Evolutionary conservation across 1,140 invertebrate genomes (phyloP).

Genomic region (Lethocerus indicus): DNA sequence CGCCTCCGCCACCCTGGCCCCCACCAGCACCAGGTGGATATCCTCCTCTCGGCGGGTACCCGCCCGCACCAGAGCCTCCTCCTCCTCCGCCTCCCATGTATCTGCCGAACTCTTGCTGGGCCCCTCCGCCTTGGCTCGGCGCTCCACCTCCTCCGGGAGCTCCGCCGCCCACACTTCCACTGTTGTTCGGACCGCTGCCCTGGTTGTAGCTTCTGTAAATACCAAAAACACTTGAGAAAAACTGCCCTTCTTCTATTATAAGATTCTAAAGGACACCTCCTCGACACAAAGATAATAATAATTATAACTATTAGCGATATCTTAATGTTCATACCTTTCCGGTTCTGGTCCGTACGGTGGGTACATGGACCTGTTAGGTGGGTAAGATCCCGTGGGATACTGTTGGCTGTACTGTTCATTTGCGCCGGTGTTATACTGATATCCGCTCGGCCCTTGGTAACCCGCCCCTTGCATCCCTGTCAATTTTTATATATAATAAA

Average conservation of each 20-base stretch:
- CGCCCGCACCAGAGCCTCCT: constrained; percentile 6
- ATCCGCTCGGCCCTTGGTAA: constrained; percentile 34
- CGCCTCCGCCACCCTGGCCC: background rate
- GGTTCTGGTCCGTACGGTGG: constrained; percentile 54
- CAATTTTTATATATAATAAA: background rate
- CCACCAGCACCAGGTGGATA: constrained; percentile 11
- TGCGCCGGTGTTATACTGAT: constrained; percentile 28
- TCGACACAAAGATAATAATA: background rate
- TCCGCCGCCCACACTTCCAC: background rate
- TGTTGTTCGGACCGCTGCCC: background rate
- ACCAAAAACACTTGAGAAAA: background rate
- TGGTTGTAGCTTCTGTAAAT: background rate
- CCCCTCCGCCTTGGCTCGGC: background rate
- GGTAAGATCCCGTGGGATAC: constrained; percentile 16
- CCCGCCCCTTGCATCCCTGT: constrained; percentile 26
- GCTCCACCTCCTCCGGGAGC: no score
- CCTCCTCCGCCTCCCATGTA: constrained; percentile 10
- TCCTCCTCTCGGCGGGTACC: constrained; percentile 18
- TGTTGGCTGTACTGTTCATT: constrained; percentile 29
- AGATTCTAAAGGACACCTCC: no score
- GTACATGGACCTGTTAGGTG: constrained; percentile 42
- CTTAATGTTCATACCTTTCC: constrained; percentile 31
- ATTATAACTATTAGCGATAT: background rate
- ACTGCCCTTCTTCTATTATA: background rate
- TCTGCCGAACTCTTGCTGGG: constrained; percentile 9